These are phyloP conservation scores for Nansenia antarctica DNA, from an alignment of 2,113 vertebrate genomes.

Conservation along the genomic window DNA sequence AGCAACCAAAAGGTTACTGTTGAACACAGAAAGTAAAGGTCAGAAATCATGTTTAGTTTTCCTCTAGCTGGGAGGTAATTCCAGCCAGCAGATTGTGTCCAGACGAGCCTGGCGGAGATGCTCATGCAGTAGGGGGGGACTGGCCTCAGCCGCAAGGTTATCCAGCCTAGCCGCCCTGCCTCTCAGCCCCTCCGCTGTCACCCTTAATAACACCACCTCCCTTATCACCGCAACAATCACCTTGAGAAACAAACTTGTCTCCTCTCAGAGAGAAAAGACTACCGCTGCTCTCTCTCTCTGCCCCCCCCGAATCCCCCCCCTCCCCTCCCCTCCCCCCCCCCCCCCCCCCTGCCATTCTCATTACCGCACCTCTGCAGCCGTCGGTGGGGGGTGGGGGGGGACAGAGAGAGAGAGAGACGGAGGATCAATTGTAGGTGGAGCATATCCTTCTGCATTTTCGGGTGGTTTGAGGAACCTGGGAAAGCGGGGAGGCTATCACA, in stretches of 20 bases:
- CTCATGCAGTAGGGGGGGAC: constrained; percentile 58
- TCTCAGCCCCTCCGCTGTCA: constrained; percentile 74
- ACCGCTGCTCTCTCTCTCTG: background rate
- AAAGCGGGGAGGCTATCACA: too few relatives aligned
- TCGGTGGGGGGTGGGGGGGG: constrained; percentile 49
- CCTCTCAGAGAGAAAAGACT: constrained; percentile 51
- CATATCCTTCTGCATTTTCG: background rate
- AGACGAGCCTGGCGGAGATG: constrained; percentile 63
- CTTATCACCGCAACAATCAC: constrained; percentile 79
- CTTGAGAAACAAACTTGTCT: constrained; percentile 78
- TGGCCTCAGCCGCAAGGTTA: constrained; percentile 73
- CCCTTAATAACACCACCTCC: constrained; percentile 75
- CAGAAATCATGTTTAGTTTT: constrained; percentile 82
- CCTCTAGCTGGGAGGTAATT: constrained; percentile 73
- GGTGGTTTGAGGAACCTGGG: too few relatives aligned
- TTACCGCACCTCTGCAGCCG: too few relatives aligned
- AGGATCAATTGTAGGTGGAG: constrained; percentile 56
- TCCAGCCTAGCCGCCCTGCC: constrained; percentile 66
- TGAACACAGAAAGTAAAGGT: constrained; percentile 80
- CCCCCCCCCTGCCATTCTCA: constrained; percentile 50
- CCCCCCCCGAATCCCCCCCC: constrained; percentile 16
- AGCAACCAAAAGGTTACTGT: constrained; percentile 78
- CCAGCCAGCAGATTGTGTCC: constrained; percentile 75
- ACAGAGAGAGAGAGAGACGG: constrained; percentile 30
- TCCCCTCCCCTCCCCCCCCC: constrained; percentile 37